Conservation (phyloP, 2,888 invertebrate species). For the Tenthredo mesomela region DNA sequence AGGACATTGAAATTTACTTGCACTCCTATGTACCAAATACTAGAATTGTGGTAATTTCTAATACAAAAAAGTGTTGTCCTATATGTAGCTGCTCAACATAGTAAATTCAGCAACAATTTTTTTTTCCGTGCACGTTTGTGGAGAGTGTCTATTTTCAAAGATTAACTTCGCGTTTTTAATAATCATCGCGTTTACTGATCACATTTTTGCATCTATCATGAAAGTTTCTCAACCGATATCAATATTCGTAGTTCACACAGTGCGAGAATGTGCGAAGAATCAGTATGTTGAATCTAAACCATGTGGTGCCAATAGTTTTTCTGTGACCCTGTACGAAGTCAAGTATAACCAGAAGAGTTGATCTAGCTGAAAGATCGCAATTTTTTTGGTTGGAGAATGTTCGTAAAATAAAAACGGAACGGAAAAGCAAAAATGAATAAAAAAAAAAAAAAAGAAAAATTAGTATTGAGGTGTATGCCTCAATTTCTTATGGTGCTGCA, state of each 20-base stretch:
- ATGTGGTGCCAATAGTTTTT: not conserved
- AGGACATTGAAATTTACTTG: too few species aligned
- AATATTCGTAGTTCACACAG: not conserved
- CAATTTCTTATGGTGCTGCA: not conserved
- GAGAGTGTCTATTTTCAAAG: too few species aligned
- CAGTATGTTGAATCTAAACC: not conserved
- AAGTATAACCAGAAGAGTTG: not conserved
- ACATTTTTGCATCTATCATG: not conserved
- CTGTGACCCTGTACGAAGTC: not conserved
- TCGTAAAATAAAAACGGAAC: not conserved
- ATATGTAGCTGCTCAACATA: too few species aligned
- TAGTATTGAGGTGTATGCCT: not conserved
- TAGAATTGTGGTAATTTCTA: too few species aligned
- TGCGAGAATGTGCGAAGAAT: not conserved
- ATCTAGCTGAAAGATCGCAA: not conserved
- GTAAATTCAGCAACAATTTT: too few species aligned
- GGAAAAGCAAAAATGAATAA: not conserved
- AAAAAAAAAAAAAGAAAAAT: not conserved
- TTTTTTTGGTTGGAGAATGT: not conserved
- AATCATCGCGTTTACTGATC: not conserved
- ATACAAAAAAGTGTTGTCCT: too few species aligned
- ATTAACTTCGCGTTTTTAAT: not conserved
- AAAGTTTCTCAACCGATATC: not conserved
- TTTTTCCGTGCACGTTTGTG: too few species aligned
- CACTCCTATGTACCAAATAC: too few species aligned